These are phyloP conservation scores for Gymnoscopelus microlampas DNA, from an alignment of 2,797 vertebrate genomes.

Conservation along the genomic window DNA sequence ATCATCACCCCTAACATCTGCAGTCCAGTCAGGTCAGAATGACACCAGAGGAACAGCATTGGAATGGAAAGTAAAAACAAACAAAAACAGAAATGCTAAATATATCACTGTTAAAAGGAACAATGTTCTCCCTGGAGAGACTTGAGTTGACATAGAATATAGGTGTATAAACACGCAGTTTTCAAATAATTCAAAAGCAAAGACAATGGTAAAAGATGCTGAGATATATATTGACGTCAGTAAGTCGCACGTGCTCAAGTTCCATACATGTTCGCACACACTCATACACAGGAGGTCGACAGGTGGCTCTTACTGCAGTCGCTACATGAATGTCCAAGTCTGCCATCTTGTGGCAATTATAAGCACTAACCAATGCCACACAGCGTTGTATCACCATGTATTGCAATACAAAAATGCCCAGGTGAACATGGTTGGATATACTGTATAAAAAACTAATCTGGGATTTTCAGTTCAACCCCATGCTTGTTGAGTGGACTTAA, in stretches of 20 bases:
- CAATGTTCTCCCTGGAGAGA: background rate
- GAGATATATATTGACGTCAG: background rate
- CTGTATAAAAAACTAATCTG: background rate
- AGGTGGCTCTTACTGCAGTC: background rate
- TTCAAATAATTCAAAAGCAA: background rate
- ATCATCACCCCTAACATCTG: slow-evolving; percentile 1
- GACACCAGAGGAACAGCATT: background rate
- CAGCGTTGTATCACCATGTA: background rate
- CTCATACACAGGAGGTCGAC: background rate
- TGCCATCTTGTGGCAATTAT: slow-evolving; percentile 1
- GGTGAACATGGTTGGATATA: background rate
- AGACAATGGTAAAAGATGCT: background rate
- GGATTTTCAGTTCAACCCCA: background rate
- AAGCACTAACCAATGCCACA: background rate
- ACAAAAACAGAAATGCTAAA: background rate
- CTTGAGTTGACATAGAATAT: background rate
- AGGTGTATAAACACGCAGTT: background rate
- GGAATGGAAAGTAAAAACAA: slow-evolving; percentile 11
- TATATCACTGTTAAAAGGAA: background rate
- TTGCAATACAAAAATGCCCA: background rate
- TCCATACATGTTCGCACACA: background rate
- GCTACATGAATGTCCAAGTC: slow-evolving; percentile 12
- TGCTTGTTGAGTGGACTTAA: background rate
- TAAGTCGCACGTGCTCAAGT: background rate
- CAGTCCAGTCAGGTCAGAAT: slow-evolving; percentile 15